phyloP scores from a whole-genome alignment of 2,113 vertebrate genomes.

The Peucedramus taeniatus region DNA sequence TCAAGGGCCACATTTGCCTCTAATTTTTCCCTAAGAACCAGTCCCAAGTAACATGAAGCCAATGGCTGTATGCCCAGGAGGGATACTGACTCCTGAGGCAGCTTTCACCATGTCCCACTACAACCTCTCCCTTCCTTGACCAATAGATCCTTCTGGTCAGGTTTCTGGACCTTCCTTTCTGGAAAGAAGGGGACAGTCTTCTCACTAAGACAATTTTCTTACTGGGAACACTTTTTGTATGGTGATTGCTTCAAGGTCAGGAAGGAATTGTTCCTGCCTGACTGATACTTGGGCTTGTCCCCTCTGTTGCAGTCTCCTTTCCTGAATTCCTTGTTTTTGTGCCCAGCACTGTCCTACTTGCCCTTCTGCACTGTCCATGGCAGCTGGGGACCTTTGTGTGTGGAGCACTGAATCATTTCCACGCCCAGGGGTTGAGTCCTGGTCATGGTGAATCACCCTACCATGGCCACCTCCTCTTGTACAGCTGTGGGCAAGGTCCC shows the following conservation, averaged over 20 bases:
- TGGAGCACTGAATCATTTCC: not conserved
- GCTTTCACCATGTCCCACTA: not conserved
- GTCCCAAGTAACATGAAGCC: not conserved
- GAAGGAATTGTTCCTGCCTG: not conserved
- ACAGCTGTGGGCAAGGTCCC: not conserved
- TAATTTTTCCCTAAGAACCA: not conserved
- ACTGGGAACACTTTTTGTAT: not conserved
- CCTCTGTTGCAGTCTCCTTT: not conserved
- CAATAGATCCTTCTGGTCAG: not conserved
- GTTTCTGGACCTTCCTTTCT: not conserved
- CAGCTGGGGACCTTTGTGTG: accelerated
- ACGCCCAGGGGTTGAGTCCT: not conserved
- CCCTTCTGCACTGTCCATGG: accelerated
- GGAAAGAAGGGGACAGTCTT: not conserved
- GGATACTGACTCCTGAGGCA: not conserved
- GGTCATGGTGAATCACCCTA: not conserved
- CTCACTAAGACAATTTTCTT: not conserved
- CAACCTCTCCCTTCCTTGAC: not conserved
- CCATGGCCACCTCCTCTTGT: not conserved
- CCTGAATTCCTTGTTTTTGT: not conserved
- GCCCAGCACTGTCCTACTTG: not conserved
- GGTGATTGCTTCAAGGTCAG: not conserved
- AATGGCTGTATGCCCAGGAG: not conserved
- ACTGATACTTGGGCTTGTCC: not conserved
- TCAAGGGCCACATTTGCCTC: not conserved